phyloP scores from a whole-genome alignment of 2,113 vertebrate genomes.

The Ictidomys tridecemlineatus region DNA sequence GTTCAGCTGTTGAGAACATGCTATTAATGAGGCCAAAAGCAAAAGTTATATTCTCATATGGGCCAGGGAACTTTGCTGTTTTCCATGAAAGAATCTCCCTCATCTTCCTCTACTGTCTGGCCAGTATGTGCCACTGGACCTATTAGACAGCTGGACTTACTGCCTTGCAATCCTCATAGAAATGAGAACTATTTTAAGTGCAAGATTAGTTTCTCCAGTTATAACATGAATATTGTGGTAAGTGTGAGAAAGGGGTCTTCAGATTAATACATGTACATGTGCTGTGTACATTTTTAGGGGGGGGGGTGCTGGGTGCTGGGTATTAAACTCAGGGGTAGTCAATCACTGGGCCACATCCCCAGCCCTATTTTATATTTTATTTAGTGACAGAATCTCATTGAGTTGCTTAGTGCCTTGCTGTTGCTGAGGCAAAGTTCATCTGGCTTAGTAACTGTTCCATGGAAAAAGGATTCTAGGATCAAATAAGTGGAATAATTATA shows the following conservation, averaged over 20 bases:
- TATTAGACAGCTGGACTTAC: not conserved
- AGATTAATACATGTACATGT: not conserved
- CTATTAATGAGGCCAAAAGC: not conserved
- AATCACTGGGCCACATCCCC: too few species aligned
- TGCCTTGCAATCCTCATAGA: not conserved
- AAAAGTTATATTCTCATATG: not conserved
- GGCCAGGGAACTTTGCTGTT: not conserved
- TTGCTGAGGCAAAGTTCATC: not conserved
- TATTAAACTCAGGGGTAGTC: too few species aligned
- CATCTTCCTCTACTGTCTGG: not conserved
- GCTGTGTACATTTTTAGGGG: not conserved
- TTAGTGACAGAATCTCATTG: too few species aligned
- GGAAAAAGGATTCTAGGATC: not conserved
- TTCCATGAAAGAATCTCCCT: not conserved
- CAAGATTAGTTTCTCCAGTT: not conserved
- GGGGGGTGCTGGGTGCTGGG: too few species aligned
- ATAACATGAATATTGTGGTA: not conserved
- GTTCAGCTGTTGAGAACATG: not conserved
- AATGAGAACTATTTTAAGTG: not conserved
- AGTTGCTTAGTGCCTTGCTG: too few species aligned
- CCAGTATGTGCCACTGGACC: not conserved
- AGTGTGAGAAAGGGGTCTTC: not conserved
- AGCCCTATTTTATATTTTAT: too few species aligned
- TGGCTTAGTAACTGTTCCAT: not conserved
- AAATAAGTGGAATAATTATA: not conserved